Evolutionary conservation across 2,113 vertebrate genomes (phyloP).

Genomic region (Cephalopterus ornatus): DNA sequence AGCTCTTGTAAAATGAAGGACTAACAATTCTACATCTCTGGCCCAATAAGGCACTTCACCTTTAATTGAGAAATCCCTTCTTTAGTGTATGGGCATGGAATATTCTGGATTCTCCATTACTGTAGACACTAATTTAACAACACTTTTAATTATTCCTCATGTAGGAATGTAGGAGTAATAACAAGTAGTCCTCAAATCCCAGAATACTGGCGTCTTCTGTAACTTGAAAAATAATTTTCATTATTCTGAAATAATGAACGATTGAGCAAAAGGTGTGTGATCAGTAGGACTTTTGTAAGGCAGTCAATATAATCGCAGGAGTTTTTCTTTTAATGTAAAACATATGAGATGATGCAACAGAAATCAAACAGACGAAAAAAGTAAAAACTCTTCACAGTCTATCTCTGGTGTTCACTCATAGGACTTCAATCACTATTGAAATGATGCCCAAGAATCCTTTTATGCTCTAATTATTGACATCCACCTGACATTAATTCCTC

Average conservation of each 20-base stretch:
- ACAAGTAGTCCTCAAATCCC: not conserved
- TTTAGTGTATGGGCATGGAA: not conserved
- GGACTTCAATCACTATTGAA: not conserved
- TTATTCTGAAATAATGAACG: not conserved
- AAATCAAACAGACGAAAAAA: not conserved
- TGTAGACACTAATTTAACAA: not conserved
- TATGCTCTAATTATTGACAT: not conserved
- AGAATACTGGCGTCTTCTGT: not conserved
- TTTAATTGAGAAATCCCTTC: not conserved
- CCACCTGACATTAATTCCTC: not conserved
- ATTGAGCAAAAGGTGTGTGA: not conserved
- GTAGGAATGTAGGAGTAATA: not conserved
- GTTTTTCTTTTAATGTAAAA: not conserved
- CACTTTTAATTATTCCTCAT: not conserved
- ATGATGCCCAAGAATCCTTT: not conserved
- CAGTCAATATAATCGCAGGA: not conserved
- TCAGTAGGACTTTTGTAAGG: not conserved
- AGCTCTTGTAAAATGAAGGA: not conserved
- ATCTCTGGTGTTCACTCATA: not conserved
- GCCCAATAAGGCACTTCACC: not conserved
- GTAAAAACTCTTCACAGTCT: not conserved
- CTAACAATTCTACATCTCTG: not conserved
- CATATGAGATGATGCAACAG: not conserved
- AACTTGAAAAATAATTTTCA: not conserved
- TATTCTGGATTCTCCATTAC: not conserved